Percentiles rank a stretch among this genome's conserved stretches.
Evolutionary conservation across 2,888 invertebrate species (phyloP).

Genomic region (Acrobasis suavella): DNA sequence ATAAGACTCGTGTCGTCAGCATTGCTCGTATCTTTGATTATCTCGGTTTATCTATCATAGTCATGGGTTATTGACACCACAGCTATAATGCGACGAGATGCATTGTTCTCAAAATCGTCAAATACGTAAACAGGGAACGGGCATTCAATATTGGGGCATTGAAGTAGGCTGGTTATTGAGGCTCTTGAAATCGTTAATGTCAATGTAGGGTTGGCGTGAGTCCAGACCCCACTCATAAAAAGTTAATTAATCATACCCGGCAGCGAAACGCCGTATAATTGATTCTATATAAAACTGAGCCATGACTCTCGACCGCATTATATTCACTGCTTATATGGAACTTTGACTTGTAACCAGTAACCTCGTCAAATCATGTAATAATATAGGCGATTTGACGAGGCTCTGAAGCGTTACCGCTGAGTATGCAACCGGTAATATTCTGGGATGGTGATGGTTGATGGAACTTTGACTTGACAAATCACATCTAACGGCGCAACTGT

Average conservation of each 20-base stretch:
- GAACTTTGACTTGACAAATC: too few relatives aligned
- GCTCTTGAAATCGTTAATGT: slow-evolving; percentile 52
- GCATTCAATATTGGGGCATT: slow-evolving; percentile 21
- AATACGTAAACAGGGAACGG: slow-evolving; percentile 17
- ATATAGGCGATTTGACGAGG: too few relatives aligned
- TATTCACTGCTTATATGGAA: slow-evolving; percentile 4
- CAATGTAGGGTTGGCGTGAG: slow-evolving; percentile 56
- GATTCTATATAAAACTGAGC: slow-evolving; percentile 47
- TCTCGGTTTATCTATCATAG: too few relatives aligned
- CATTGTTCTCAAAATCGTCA: background rate
- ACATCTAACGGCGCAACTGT: too few relatives aligned
- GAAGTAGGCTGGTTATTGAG: slow-evolving; percentile 34
- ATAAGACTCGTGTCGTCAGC: too few relatives aligned
- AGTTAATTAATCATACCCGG: slow-evolving; percentile 57
- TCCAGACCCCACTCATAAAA: slow-evolving; percentile 54
- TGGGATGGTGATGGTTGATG: too few relatives aligned
- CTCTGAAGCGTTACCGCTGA: too few relatives aligned
- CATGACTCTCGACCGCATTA: slow-evolving; percentile 2
- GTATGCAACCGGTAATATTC: too few relatives aligned
- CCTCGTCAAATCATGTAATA: too few relatives aligned
- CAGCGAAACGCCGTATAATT: slow-evolving; percentile 46
- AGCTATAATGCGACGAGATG: background rate
- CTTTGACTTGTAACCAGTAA: too few relatives aligned
- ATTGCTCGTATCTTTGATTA: too few relatives aligned
- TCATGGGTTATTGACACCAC: background rate